phyloP scores from a whole-genome alignment of 2,888 invertebrate species.

The Habrosyne pyritoides region DNA sequence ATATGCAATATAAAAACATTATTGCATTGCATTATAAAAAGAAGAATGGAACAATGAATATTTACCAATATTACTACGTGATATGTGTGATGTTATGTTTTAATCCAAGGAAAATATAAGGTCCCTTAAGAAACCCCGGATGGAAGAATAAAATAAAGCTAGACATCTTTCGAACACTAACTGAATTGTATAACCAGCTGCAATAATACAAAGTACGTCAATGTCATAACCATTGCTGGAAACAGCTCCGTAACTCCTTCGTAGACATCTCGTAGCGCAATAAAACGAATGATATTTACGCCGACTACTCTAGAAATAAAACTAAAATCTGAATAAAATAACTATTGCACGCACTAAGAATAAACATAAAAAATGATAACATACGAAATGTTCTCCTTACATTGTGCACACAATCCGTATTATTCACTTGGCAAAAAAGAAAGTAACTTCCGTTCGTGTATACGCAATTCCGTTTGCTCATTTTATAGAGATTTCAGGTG shows the following conservation, averaged over 20 bases:
- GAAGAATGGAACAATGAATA: too few relatives aligned
- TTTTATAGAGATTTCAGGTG: conserved; percentile 8
- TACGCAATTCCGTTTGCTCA: neutral
- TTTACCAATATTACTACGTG: too few relatives aligned
- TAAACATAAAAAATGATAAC: neutral
- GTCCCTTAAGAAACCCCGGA: too few relatives aligned
- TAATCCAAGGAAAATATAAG: too few relatives aligned
- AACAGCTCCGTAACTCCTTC: neutral
- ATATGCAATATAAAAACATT: too few relatives aligned
- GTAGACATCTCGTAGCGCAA: neutral
- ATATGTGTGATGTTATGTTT: too few relatives aligned
- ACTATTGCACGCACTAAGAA: neutral
- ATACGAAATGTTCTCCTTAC: neutral
- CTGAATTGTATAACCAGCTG: neutral
- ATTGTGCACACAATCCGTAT: neutral
- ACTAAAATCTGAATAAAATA: neutral
- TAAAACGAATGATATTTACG: neutral
- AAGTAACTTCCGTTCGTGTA: conserved; percentile 2
- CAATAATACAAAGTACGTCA: neutral
- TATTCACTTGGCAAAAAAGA: neutral
- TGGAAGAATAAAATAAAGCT: too few relatives aligned
- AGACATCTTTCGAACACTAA: too few relatives aligned
- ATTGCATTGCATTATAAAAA: too few relatives aligned
- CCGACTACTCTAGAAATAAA: neutral
- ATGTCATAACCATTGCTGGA: neutral